Conservation (phyloP, 1,140 invertebrate species). For the Brachystomella parvula region DNA sequence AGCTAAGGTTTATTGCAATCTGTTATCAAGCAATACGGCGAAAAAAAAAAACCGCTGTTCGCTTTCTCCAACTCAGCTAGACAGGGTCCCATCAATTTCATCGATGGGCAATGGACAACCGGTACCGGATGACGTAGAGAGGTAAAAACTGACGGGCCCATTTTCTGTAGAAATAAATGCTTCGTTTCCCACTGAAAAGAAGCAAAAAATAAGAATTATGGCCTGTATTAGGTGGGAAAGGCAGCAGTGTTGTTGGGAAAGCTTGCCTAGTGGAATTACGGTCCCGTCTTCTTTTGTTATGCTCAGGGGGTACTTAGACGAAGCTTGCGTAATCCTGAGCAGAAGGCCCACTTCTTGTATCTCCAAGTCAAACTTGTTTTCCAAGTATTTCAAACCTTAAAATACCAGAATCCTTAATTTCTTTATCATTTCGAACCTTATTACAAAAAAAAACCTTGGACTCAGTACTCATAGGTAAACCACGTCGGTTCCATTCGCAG, state of each 20-base stretch:
- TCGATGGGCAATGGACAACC: constrained; percentile 11
- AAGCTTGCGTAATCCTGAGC: neutral
- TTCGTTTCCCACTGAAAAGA: neutral
- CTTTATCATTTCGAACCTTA: constrained; percentile 7
- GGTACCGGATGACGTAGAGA: neutral
- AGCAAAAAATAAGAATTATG: neutral
- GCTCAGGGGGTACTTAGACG: constrained; percentile 1
- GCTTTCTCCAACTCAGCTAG: no score
- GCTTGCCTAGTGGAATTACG: neutral
- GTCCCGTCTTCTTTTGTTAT: neutral
- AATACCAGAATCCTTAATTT: neutral
- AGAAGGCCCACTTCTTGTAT: neutral
- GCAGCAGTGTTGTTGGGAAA: neutral
- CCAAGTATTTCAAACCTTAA: constrained; percentile 25
- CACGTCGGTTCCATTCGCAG: no score
- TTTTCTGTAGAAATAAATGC: neutral
- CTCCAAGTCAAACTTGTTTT: constrained; percentile 9
- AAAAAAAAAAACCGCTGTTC: no score
- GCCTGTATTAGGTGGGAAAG: neutral
- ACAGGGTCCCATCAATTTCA: no score
- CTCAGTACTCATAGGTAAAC: no score
- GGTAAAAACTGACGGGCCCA: neutral
- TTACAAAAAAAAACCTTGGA: no score
- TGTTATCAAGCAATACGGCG: no score
- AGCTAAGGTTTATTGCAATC: no score